Base-by-base conservation (phyloP, 1,140 invertebrate species). In the Anadara kagoshimensis region DNA sequence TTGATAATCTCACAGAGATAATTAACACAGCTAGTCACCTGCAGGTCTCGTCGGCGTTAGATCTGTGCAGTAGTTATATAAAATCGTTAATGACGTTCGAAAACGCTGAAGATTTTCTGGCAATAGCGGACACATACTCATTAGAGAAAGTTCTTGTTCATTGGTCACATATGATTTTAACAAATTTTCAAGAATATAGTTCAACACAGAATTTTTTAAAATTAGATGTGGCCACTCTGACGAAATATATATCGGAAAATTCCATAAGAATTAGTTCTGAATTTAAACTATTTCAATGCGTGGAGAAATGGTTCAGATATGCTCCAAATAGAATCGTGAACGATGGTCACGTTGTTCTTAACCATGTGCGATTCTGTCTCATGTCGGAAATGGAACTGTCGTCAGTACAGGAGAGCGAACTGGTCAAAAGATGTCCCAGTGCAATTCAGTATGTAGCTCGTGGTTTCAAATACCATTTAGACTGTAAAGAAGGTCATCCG, bases 261-360 rank as follows among this genome's bases (percentile, higher is more conserved):
- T 72, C 62, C 3, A 66, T 89, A 29, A 74, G 79, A 45, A 78
- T 80, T 5, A 62, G 75, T 11, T 86, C 86, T 11, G 87, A 89
- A 68, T 84, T 78, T 66, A 80, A 94, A 93, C 94, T 98, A 71
- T 84, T 86, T 70, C 73, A 85, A 29, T 78, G 75, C 73, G 51
- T 89, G 20, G 82, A 84, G 22, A 78, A 82, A 53, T 89, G 87
- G 87, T 83, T 87, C 49, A 64, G 76, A 36, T 80, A 74, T 49
- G 80, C 81, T 62, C 75, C 80, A 0, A 53, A 62, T 8, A 73
- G 85, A 43, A 72, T 86, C 18, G 51, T 69, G 2, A 66, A 58
- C 16, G 67, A 54, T n/a, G 81, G 78, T 5, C 49, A 68, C 7
- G 64, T 56, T 20, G 73, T 83, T 24, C 69, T 87, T 22, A 71